These are phyloP conservation scores for Anoura caudifer DNA, from an alignment of 2,113 vertebrate species.

Conservation along the genomic window DNA sequence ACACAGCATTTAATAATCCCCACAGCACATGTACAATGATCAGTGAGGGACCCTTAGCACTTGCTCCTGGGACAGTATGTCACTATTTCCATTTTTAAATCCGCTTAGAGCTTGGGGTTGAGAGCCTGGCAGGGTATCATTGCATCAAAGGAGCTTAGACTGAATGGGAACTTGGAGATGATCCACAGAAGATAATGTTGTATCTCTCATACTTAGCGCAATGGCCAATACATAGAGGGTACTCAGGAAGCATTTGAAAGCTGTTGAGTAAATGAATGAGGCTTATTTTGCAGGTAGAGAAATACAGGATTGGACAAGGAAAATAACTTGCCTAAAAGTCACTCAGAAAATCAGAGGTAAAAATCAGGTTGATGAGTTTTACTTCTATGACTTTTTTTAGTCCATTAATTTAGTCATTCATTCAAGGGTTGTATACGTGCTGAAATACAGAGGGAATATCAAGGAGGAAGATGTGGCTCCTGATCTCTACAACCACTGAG, in stretches of 20 bases:
- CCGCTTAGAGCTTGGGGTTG: not conserved
- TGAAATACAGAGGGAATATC: not conserved
- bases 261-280: not conserved
- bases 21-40: not conserved
- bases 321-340: not conserved
- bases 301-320: not conserved
- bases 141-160: not conserved
- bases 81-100: conserved; percentile 17
- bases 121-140: not conserved
- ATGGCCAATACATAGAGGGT: not conserved
- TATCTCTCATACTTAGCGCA: not conserved
- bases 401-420: not conserved
- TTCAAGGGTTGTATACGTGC: not conserved
- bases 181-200: not conserved
- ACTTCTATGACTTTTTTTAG: not conserved
- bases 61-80: not conserved
- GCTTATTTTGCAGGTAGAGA: not conserved
- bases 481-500: not conserved
- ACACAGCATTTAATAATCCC: not conserved
- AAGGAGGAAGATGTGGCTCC: not conserved
- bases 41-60: not conserved
- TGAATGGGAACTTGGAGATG: not conserved
- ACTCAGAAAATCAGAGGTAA: not conserved
- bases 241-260: not conserved
- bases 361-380: not conserved